Conservation (phyloP, 2,113 vertebrate genomes). For the Leptobrachium ailaonicum region DNA sequence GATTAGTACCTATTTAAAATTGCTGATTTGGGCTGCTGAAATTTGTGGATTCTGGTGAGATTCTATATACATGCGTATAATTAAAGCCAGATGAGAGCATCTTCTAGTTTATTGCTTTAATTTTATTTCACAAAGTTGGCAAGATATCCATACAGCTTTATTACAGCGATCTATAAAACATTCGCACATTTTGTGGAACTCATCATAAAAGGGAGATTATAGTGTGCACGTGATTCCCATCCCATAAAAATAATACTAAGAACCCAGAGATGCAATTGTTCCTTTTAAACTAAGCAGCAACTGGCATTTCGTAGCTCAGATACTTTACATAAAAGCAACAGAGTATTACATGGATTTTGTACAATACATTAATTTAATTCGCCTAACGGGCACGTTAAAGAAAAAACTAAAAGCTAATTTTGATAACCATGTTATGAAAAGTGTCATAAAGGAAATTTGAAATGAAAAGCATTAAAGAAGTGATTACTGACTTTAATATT, state of each 20-base stretch:
- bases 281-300: constrained; percentile 24
- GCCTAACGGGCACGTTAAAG: constrained; percentile 4
- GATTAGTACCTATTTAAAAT: constrained; percentile 51
- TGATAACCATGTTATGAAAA: constrained; percentile 23
- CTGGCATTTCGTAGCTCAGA: constrained; percentile 22
- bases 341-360: constrained; percentile 8
- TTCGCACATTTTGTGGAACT: constrained; percentile 47
- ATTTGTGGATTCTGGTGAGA: constrained; percentile 50
- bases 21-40: constrained; percentile 48
- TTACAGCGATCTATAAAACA: constrained; percentile 48
- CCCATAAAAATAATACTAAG: constrained; percentile 41
- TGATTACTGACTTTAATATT: not conserved
- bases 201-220: constrained; percentile 47
- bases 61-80: constrained; percentile 48
- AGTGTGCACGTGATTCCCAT: constrained; percentile 38
- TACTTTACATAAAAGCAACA: constrained; percentile 36
- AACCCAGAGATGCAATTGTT: constrained; percentile 42
- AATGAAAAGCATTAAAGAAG: not conserved
- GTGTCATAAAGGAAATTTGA: not conserved
- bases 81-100: constrained; percentile 48
- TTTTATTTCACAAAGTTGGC: constrained; percentile 47
- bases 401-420: constrained; percentile 25
- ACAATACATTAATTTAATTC: constrained; percentile 27
- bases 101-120: constrained; percentile 51
- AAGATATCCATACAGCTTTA: constrained; percentile 47